Percentiles rank a stretch among this genome's conserved stretches.
phyloP scores from a whole-genome alignment of 2,888 invertebrate genomes.

The Deroplatys truncata region DNA sequence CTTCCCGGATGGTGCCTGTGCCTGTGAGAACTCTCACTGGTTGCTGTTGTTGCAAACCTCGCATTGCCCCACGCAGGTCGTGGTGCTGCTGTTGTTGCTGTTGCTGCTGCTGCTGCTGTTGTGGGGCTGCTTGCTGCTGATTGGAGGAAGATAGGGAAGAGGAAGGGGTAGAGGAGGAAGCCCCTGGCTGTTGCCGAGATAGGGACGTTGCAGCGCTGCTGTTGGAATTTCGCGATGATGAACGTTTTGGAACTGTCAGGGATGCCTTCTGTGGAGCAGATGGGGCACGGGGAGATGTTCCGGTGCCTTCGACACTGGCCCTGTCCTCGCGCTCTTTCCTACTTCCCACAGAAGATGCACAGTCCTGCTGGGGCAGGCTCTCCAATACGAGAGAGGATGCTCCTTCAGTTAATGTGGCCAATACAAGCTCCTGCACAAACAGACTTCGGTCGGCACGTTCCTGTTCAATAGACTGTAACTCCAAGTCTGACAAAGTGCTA shows the following conservation, averaged over 20 bases:
- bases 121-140: neutral
- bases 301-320: conserved; percentile 19
- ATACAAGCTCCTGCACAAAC: conserved; percentile 66
- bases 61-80: conserved; percentile 14
- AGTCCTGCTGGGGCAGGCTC: conserved; percentile 9
- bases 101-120: neutral
- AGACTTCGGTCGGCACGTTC: conserved; percentile 60
- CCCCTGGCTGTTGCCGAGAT: conserved; percentile 11
- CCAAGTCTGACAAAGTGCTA: conserved; percentile 55
- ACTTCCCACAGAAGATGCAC: conserved; percentile 11
- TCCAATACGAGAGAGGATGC: conserved; percentile 24
- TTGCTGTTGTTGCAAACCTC: neutral
- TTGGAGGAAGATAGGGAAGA: neutral
- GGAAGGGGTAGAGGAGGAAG: neutral
- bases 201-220: neutral
- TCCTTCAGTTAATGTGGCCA: conserved; percentile 53
- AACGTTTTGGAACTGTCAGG: conserved; percentile 11
- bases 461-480: conserved; percentile 52
- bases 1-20: conserved; percentile 35
- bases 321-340: conserved; percentile 23
- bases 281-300: conserved; percentile 21
- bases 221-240: conserved; percentile 11
- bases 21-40: conserved; percentile 31
- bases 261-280: conserved; percentile 27
- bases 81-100: neutral